A percentile compares a stretch with the other conserved stretches of the same genome.
Evolutionary conservation across 2,888 invertebrate genomes (phyloP).

Genomic region (Chymomyza caudatula): DNA sequence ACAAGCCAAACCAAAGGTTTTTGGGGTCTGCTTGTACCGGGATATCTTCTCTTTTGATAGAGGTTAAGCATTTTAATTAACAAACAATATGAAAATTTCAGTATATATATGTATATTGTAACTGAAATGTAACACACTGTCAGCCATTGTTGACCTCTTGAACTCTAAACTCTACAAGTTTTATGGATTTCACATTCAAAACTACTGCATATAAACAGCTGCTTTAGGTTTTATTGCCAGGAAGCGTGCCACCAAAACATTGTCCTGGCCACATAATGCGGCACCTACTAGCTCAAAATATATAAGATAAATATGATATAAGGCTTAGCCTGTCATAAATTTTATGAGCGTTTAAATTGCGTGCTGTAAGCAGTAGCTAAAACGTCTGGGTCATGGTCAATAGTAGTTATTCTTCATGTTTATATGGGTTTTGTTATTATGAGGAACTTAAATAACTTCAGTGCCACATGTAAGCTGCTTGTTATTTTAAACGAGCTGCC

Average conservation of each 20-base stretch:
- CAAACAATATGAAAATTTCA: constrained; percentile 41
- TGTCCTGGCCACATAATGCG: constrained; percentile 11
- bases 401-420: not conserved
- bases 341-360: constrained; percentile 36
- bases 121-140: constrained; percentile 11
- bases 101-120: not conserved
- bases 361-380: not conserved
- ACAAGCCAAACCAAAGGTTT: constrained; percentile 12
- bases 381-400: not conserved
- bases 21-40: constrained; percentile 5
- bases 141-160: constrained; percentile 33
- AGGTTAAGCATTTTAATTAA: constrained; percentile 72
- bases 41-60: constrained; percentile 56
- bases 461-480: not conserved
- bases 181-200: not conserved
- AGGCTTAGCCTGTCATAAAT: constrained; percentile 27
- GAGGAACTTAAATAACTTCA: not conserved
- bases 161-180: not conserved
- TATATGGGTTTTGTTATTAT: not conserved
- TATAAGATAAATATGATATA: not conserved
- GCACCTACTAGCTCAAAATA: constrained; percentile 24
- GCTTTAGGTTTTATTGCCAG: constrained; percentile 26
- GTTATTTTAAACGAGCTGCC: not conserved
- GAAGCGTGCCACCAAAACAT: constrained; percentile 42
- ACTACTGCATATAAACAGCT: constrained; percentile 37